Percentiles rank a stretch among this genome's conserved stretches.
Conservation (phyloP, 2,797 vertebrate genomes). For the Sciurus vulgaris region DNA sequence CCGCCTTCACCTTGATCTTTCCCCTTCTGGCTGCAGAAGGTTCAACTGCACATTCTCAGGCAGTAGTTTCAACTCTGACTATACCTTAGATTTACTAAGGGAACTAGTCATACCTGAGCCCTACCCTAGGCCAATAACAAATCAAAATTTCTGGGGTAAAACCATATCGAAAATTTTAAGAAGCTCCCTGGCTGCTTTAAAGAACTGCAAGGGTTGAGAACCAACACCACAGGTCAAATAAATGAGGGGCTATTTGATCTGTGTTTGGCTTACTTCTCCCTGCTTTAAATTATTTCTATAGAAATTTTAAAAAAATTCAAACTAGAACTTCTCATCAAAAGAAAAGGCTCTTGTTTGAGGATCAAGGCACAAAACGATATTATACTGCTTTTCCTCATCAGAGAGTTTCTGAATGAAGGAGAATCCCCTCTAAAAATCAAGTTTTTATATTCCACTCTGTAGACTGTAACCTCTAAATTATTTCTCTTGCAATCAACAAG, state of each 20-base stretch:
- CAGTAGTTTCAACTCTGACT: background rate
- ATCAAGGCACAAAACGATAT: background rate
- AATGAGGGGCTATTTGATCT: background rate
- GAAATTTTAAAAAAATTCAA: conserved; percentile 43
- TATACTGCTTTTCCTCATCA: conserved; percentile 32
- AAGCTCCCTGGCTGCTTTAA: background rate
- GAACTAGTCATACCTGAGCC: background rate
- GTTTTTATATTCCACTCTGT: background rate
- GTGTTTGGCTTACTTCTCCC: background rate
- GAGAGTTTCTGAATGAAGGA: conserved; percentile 34
- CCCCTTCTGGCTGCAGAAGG: background rate
- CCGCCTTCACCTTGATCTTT: background rate
- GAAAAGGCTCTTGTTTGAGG: background rate
- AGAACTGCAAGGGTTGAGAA: background rate
- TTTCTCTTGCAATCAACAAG: conserved; percentile 38
- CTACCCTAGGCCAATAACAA: background rate
- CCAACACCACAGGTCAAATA: background rate
- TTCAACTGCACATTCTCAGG: background rate
- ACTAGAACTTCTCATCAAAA: background rate
- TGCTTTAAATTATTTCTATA: conserved; percentile 9
- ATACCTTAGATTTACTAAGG: background rate
- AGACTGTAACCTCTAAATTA: conserved; percentile 37
- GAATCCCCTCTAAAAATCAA: background rate
- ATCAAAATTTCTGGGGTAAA: background rate
- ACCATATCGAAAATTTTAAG: background rate